Evolutionary conservation across 2,888 invertebrate species (phyloP), one percentile per base, ranked within the genome.

Genomic region (Papilio demoleus): DNA sequence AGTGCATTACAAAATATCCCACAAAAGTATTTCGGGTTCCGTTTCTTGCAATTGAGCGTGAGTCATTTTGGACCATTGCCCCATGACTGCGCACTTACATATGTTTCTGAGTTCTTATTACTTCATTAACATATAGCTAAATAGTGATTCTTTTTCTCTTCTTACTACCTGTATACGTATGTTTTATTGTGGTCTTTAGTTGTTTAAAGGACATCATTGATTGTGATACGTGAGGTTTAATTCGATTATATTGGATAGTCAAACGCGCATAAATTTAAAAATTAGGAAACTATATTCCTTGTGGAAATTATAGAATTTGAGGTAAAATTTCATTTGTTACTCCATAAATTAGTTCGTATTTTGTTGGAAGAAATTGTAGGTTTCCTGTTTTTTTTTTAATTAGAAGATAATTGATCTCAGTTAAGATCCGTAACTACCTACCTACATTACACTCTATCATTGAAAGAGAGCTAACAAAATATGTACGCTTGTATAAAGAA

Each of bases 11-110:
- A 34, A 58, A 34, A 58, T 34, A 38, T 38, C 31, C 17, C 17
- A 34, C 34, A 36, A 22, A 22, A 24, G n/a, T 27, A 38, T 38
- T 40, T 62, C n/a, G 62, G 45, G 45, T 12, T 19, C 31, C 42
- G n/a, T 61, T 62, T 62, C 27, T 40, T 11, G 62, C 19, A 12
- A 61, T n/a, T 27, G 11, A 47, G 31, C 6, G 45, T 47, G 63
- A 31, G 36, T 63, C 63, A 63, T 34, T 19, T 50, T 50, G 24
- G 50, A 36, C 50, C 47, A 50, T 50, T 50, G 50, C 47, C 24
- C 63, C 63, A 22, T 22, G 24, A 50, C 19, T 47, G 24, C 22
- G 6, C 22, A 36, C 9, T 22, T 24, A 22, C 1, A 24, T 19
- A 34, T 12, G 42, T 31, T 42, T 27, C 36, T 19, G n/a, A 50